A percentile compares a stretch with the other conserved stretches of the same genome.
Evolutionary conservation across 2,797 vertebrate species (phyloP).

Genomic region (Brachyalestes nurse): DNA sequence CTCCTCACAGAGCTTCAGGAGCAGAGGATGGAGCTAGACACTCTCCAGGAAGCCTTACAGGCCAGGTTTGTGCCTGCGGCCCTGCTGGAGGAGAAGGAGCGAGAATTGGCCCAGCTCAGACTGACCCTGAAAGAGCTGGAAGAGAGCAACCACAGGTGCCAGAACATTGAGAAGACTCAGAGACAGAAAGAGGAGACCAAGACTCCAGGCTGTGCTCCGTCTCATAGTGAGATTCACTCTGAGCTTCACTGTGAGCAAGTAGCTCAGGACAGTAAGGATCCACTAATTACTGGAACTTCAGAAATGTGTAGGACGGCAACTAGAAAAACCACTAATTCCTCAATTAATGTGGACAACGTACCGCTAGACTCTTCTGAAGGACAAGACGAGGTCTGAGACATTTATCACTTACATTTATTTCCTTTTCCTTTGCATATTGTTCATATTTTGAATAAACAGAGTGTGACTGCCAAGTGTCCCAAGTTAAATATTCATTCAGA

Average conservation of each 20-base stretch:
- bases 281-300: not conserved
- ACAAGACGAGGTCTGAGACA: conserved; percentile 36
- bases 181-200: conserved; percentile 74
- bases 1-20: conserved; percentile 80
- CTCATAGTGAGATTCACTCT: conserved; percentile 14
- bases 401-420: not conserved
- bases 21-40: conserved; percentile 83
- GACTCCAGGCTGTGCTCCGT: not conserved
- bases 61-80: conserved; percentile 75
- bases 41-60: conserved; percentile 82
- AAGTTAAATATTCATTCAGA: not conserved
- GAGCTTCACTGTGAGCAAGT: conserved; percentile 22
- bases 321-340: not conserved
- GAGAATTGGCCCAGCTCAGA: conserved; percentile 58
- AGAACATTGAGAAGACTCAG: conserved; percentile 81
- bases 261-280: conserved; percentile 3
- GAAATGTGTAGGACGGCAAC: not conserved
- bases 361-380: not conserved
- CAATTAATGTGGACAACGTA: not conserved
- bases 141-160: conserved; percentile 71
- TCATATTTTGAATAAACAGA: not conserved
- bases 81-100: conserved; percentile 74
- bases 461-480: not conserved
- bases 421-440: not conserved
- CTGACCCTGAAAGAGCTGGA: conserved; percentile 76